Evolutionary conservation across 2,888 invertebrate genomes (phyloP), one percentile per base, ranked within the genome.

Genomic region (Ophonus ardosiacus): DNA sequence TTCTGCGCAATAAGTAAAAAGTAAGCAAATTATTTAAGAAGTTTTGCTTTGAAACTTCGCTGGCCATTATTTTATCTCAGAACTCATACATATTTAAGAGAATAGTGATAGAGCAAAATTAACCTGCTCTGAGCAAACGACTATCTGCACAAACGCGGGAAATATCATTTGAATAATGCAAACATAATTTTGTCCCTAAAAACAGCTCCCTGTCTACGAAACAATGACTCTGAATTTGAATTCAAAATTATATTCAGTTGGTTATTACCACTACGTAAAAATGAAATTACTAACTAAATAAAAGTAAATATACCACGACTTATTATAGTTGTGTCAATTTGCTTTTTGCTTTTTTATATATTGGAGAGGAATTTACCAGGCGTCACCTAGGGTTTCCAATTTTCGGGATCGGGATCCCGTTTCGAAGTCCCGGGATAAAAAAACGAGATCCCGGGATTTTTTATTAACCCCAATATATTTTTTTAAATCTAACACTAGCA

Each of bases 1-100:
- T 81, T 65, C 24, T 15, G 18, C 21, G 24, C 65, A 81, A 79
- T 65, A 81, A 43, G 65, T 7, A 43, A 81, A 21, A 65, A 43
- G 61, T 7, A 51, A 81, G 40, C 65, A 51, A 81, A 65, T 81
- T 81, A 81, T 81, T 65, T 51, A 51, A 51, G 57, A 79, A 79
- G 38, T 31, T 65, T 71, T 71, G 71, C 17, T 68, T 79, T 57
- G 15, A 79, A 79, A 79, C 31, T 61, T 78, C 31, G 15, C 31
- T 17, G 21, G 15, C 59, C 51, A 31, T 57, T 79, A 79, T 59
- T 57, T 61, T 18, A 59, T 79, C 57, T 79, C 31, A 24, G 18
- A 17, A 13, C 79, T 79, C 61, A 79, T 57, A 40, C 40, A 71
- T 71, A 71, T 71, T 71, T 43, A 71, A 71, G 13, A 43, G 1